Evolutionary conservation across 2,797 vertebrate species (phyloP).

Genomic region (Acipenser oxyrinchus): DNA sequence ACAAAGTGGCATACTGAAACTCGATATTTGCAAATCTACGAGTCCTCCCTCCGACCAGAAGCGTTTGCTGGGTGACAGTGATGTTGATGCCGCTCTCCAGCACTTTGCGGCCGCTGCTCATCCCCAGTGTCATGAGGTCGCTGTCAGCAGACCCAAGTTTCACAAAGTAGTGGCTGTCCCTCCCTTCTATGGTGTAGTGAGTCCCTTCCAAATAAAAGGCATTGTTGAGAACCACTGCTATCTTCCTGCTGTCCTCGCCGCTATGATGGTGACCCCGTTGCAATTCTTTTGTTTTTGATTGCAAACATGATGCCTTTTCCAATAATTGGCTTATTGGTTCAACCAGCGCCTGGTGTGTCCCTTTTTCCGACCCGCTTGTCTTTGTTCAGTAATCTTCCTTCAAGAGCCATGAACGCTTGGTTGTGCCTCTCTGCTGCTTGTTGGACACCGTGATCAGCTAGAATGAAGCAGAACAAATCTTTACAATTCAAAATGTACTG

Average conservation of each 20-base stretch:
- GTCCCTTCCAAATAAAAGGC: slow-evolving; percentile 91
- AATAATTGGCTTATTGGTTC: slow-evolving; percentile 85
- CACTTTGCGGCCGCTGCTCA: slow-evolving; percentile 82
- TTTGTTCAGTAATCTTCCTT: slow-evolving; percentile 88
- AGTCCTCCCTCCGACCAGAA: slow-evolving; percentile 81
- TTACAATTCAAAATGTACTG: too few relatives aligned
- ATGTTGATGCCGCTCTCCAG: slow-evolving; percentile 89
- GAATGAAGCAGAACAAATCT: slow-evolving; percentile 17
- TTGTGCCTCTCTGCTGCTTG: slow-evolving; percentile 93
- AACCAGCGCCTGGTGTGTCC: slow-evolving; percentile 95
- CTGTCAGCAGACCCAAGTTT: slow-evolving; percentile 87
- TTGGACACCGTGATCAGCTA: slow-evolving; percentile 95
- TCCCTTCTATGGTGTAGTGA: slow-evolving; percentile 90
- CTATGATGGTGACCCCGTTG: slow-evolving; percentile 80
- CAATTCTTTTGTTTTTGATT: slow-evolving; percentile 84
- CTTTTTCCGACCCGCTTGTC: slow-evolving; percentile 67
- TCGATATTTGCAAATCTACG: slow-evolving; percentile 91
- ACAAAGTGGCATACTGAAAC: slow-evolving; percentile 75
- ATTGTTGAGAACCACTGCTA: slow-evolving; percentile 83
- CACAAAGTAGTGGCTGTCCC: slow-evolving; percentile 91
- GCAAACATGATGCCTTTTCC: slow-evolving; percentile 93
- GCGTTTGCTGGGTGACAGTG: slow-evolving; percentile 69
- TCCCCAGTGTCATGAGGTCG: slow-evolving; percentile 84
- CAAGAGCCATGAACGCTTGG: slow-evolving; percentile 94
- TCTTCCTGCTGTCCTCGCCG: slow-evolving; percentile 88